Conservation (phyloP, 2,797 vertebrate genomes). For the Chaenodraco wilsoni region DNA sequence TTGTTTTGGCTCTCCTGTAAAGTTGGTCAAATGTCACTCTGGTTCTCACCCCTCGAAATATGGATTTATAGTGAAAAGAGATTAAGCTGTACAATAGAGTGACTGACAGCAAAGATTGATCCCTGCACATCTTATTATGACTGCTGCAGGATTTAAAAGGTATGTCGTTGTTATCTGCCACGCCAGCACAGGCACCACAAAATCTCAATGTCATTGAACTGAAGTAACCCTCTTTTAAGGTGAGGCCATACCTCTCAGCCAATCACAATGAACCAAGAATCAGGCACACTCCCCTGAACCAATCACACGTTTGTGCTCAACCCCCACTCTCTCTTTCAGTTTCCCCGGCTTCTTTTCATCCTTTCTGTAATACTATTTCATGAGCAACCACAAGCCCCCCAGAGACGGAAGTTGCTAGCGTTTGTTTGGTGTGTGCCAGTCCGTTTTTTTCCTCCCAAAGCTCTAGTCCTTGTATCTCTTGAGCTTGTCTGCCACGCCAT, state of each 20-base stretch:
- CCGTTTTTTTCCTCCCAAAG: conserved; percentile 44
- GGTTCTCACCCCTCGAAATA: too few relatives aligned
- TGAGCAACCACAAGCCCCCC: conserved; percentile 61
- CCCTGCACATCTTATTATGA: conserved; percentile 23
- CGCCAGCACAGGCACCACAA: conserved; percentile 33
- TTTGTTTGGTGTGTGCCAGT: conserved; percentile 46
- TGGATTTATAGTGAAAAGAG: neutral
- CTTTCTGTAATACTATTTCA: conserved; percentile 68
- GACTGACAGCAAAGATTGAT: conserved; percentile 18
- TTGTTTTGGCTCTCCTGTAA: too few relatives aligned
- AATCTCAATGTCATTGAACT: conserved; percentile 81
- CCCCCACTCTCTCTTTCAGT: conserved; percentile 30
- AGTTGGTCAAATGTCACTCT: too few relatives aligned
- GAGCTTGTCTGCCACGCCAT: conserved; percentile 52
- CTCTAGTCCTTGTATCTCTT: conserved; percentile 52
- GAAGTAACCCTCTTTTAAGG: conserved; percentile 84
- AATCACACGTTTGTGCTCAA: conserved; percentile 72
- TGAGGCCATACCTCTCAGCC: conserved; percentile 82
- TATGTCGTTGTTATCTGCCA: conserved; percentile 39
- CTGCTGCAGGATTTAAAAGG: conserved; percentile 22
- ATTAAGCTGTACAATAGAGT: conserved; percentile 12
- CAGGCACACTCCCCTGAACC: conserved; percentile 77
- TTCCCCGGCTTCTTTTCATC: conserved; percentile 55
- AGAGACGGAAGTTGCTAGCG: conserved; percentile 61
- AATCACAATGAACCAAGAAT: conserved; percentile 76